A percentile compares a stretch with the other conserved stretches of the same genome.
phyloP scores from a whole-genome alignment of 2,797 vertebrate species.

The Zalophus californianus region DNA sequence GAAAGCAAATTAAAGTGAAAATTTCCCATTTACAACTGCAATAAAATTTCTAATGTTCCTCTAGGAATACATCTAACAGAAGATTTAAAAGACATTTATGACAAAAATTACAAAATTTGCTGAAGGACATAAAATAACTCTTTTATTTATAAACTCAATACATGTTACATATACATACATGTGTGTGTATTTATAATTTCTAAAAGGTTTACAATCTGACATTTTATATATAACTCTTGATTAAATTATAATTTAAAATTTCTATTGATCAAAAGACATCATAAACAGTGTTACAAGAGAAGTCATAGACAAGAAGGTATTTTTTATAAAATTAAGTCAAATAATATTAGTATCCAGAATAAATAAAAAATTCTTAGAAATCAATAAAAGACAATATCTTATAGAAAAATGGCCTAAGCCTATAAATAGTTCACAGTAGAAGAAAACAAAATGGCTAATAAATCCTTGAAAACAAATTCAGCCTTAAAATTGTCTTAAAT shows the following conservation, averaged over 20 bases:
- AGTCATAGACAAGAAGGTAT: background rate
- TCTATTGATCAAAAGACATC: background rate
- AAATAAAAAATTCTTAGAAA: background rate
- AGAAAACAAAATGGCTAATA: background rate
- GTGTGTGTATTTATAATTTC: background rate
- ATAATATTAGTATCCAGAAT: background rate
- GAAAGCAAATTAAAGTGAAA: background rate
- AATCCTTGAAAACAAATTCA: slow-evolving; percentile 36
- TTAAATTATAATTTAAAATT: slow-evolving; percentile 42
- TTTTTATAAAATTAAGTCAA: slow-evolving; percentile 21
- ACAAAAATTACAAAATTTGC: slow-evolving; percentile 34
- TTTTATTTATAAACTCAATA: background rate
- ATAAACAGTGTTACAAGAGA: slow-evolving; percentile 26
- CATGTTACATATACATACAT: background rate
- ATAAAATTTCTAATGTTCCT: background rate
- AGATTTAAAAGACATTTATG: background rate
- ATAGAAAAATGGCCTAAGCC: background rate
- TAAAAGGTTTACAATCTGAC: background rate
- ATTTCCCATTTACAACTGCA: slow-evolving; percentile 17
- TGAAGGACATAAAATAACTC: slow-evolving; percentile 10
- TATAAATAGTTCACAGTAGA: background rate
- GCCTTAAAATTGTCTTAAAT: slow-evolving; percentile 49
- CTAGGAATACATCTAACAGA: background rate
- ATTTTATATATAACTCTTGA: slow-evolving; percentile 35
- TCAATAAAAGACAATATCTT: background rate